Evolutionary conservation across 2,888 invertebrate genomes (phyloP), one percentile per base, ranked within the genome.

Genomic region (Augiades crinisus): DNA sequence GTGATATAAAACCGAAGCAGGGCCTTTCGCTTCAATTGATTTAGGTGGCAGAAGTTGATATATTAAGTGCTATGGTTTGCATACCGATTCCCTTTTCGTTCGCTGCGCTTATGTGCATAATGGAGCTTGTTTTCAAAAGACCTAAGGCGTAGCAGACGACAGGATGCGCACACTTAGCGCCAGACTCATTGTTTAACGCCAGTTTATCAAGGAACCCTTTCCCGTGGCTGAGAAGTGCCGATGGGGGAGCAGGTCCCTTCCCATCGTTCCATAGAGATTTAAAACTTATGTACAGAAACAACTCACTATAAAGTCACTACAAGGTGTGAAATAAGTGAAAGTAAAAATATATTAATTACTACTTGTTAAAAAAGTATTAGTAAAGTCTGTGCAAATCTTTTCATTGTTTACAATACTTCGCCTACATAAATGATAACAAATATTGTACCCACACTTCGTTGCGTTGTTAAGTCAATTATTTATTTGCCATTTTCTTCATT

Each of bases 181-280:
- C 45, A 46, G 34, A 34, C 45, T 14, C 45, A 12, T 46, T 45
- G 45, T 45, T 24, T 14, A 34, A 22, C 16, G 10, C 10, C 30
- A 10, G 13, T 44, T 44, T 13, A 14, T 13, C 4, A 21, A 33
- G 44, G 3, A 46, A 17, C 34, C 34, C 45, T 31, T n/a, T n/a
- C n/a, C n/a, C n/a, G n/a, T n/a, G n/a, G n/a, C 34, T 10, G 10
- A 8, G 36, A 36, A 36, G 36, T 10, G 36, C 36, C 10, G 36
- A 5, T 5, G 16, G 10, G 16, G n/a, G 36, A 19, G 17, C n/a
- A n/a, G 36, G 17, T 10, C 27, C 10, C 10, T 2, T 4, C 10
- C 27, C 27, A 10, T 27, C 10, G 27, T 27, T 10, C 4, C n/a
- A 10, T 3, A 27, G 10, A 10, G 27, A 27, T 27, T 27, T n/a